Evolutionary conservation across 2,113 vertebrate genomes (phyloP).

Genomic region (Pardalotus punctatus): DNA sequence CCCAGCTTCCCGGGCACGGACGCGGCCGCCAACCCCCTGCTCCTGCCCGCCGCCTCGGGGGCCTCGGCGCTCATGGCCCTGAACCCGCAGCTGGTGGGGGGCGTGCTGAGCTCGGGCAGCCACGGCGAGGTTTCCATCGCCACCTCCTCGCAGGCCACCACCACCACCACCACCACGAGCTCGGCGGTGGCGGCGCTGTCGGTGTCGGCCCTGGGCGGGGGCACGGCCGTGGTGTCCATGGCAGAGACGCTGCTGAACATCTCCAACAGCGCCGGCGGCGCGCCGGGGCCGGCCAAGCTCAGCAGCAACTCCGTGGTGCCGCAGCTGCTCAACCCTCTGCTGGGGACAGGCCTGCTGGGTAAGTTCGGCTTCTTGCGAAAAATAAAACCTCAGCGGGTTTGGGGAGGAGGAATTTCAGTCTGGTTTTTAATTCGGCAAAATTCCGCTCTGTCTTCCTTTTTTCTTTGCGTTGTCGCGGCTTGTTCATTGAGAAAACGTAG

Average conservation of each 20-base stretch:
- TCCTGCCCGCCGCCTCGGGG: constrained; percentile 76
- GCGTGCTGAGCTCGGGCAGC: constrained; percentile 76
- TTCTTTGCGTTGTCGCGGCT: constrained; percentile 48
- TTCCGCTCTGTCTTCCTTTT: constrained; percentile 43
- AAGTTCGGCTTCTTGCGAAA: constrained; percentile 62
- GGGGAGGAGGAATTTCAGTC: constrained; percentile 45
- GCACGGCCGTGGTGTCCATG: constrained; percentile 84
- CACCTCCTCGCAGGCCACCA: constrained; percentile 89
- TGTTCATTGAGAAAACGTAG: neutral
- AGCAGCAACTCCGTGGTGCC: constrained; percentile 77
- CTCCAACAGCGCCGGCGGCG: constrained; percentile 73
- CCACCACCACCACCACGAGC: constrained; percentile 88
- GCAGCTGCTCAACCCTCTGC: constrained; percentile 83
- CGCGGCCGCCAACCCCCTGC: constrained; percentile 72
- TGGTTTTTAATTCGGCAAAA: constrained; percentile 42
- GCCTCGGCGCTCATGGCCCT: constrained; percentile 81
- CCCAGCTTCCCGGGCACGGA: constrained; percentile 72
- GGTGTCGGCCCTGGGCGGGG: constrained; percentile 82
- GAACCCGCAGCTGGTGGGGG: constrained; percentile 85
- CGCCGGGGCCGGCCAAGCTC: constrained; percentile 78
- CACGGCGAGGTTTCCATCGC: constrained; percentile 90
- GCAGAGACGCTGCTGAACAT: constrained; percentile 81
- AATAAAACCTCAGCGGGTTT: neutral
- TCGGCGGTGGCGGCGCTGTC: constrained; percentile 84
- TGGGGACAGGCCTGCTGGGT: constrained; percentile 83